Conservation (phyloP, 2,113 vertebrate species). For the Nyctereutes procyonoides region DNA sequence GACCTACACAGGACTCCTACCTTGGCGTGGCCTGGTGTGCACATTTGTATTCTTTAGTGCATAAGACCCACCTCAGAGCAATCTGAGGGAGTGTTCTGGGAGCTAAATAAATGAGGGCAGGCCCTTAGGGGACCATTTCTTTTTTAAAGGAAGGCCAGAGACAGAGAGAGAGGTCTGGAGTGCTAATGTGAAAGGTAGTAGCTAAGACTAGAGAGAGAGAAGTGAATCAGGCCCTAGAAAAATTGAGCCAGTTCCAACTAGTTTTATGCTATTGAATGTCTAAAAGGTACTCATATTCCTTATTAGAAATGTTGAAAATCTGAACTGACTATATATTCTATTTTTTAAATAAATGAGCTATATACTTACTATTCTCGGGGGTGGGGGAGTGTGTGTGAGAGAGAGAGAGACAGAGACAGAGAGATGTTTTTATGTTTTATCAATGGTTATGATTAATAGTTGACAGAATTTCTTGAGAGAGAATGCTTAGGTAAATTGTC, state of each 20-base stretch:
- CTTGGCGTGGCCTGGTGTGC: conserved; percentile 6
- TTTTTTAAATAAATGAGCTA: background rate
- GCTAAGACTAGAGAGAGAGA: conserved; percentile 16
- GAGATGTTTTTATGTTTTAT: conserved; percentile 41
- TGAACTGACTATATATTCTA: background rate
- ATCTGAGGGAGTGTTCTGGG: conserved; percentile 31
- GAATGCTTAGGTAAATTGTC: background rate
- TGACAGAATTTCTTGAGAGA: conserved; percentile 21
- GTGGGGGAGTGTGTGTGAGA: background rate
- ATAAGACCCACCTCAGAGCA: conserved; percentile 66
- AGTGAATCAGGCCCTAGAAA: background rate
- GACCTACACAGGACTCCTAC: conserved; percentile 23
- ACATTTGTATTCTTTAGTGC: conserved; percentile 55
- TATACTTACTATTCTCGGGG: background rate
- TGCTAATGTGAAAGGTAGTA: background rate
- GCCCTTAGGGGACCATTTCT: conserved; percentile 10
- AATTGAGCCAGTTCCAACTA: background rate
- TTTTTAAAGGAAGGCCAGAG: conserved; percentile 30
- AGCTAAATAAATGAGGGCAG: conserved; percentile 51
- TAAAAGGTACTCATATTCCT: background rate
- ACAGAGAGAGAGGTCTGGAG: background rate
- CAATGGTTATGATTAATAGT: background rate
- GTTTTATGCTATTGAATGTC: background rate
- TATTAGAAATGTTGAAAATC: conserved; percentile 31
- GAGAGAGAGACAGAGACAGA: background rate